Evolutionary conservation across 2,113 vertebrate genomes (phyloP), one percentile per base, ranked within the genome.

Genomic region (Sterrhoptilus dennistouni): DNA sequence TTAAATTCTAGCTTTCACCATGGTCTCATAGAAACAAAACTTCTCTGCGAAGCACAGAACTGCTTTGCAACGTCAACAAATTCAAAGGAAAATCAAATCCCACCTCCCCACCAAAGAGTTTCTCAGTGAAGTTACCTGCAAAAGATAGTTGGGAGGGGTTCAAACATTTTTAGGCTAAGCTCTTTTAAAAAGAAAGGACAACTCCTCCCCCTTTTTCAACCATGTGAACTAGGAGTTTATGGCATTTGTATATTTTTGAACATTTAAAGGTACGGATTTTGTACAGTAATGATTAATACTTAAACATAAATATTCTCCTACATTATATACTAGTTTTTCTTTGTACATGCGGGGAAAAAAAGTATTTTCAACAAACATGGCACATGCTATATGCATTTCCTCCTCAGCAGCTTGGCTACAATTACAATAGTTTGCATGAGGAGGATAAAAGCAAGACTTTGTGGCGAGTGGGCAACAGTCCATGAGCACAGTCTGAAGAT

Each of bases 201-300:
- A 80, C 59, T 95, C 96, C 94, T 93, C 52, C 74, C 79, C 79
- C 61, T 79, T 90, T 93, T 82, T 96, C 95, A 97, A 96, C 86
- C 7, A 29, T 70, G 95, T 96, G 95, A 97, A 96, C 89, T 92
- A 96, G 97, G 96, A 98, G 94, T 97, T 97, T 97, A 97, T 97
- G 97, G 97, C 96, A 97, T 97, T 96, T 94, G 96, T 97, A 96
- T 96, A 96, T 68, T 97, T 91, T 91, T 91, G 64, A 98, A 98
- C 97, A 97, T 95, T 96, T 97, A 98, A 96, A 94, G 75, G 97
- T 98, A 98, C 94, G 94, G 97, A 97, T 96, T 97, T 97, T 97
- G 91, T 98, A 98, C 97, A 98, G 97, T 98, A 98, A 98, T 94
- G 97, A 97, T 98, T 98, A 98, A 97, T 98, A 98, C 97, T 98